Base-by-base conservation (phyloP, 2,113 vertebrate genomes). In the Lathamus discolor region DNA sequence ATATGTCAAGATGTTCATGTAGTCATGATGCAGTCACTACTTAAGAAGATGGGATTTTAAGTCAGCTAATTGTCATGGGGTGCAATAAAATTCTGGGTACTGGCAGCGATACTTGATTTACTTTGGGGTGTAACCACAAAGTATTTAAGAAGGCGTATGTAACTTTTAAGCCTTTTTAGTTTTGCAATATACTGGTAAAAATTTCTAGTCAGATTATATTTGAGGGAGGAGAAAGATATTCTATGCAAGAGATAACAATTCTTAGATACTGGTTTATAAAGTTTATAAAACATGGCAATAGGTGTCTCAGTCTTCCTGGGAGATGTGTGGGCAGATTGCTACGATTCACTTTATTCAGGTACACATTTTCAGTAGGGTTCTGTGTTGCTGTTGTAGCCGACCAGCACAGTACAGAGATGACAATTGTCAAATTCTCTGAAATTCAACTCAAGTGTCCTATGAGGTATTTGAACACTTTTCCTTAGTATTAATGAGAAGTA, bases 241-340 rank as follows among this genome's bases (percentile, higher is more conserved):
- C 28, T 7, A 0, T 23, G 33, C 17, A 63, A 63, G n/a, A 43
- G 16, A 23, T 27, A 35, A 7, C 14, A n/a, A 1, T 62, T 54
- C 29, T 78, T 35, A 19, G 23, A 29, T 57, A 16, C 6, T n/a
- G 23, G 23, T 5, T 52, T 39, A 1, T 22, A 13, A 44, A 13
- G 13, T 43, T 69, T 69, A 35, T 46, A 62, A 81, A 66, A 41
- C 22, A 5, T 59, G 19, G 54, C 27, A 31, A 33, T 72, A 31
- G 17, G 37, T 2, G 2, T 70, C 35, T 72, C 20, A 4, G 25
- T 37, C 46, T 62, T 67, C 15, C 6, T 28, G 29, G 43, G 61
- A 37, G 14, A 5, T 11, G 17, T 0, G 0, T 9, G 43, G 24
- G 43, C 31, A 61, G 52, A 43, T 76, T 64, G 54, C n/a, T n/a